A percentile compares a stretch with the other conserved stretches of the same genome.
Conservation (phyloP, 2,888 invertebrate species). For the Dryadula phaetusa region DNA sequence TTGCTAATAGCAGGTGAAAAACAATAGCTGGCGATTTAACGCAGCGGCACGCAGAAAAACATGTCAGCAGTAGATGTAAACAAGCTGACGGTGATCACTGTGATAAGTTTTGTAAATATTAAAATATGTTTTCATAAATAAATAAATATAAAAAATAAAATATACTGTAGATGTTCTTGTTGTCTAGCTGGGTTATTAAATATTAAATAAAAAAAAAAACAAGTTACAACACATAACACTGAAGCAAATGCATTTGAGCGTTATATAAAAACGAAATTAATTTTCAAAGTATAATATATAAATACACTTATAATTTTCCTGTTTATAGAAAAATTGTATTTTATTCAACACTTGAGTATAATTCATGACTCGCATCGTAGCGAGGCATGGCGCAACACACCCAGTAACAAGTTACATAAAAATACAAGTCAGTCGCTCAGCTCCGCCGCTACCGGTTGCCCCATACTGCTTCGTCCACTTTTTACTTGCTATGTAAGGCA, state of each 20-base stretch:
- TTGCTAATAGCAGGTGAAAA: not conserved
- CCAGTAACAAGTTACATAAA: conserved; percentile 73
- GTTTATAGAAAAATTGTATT: conserved; percentile 19
- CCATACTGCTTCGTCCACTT: conserved; percentile 57
- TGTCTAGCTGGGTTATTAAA: too few species aligned
- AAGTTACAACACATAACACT: not conserved
- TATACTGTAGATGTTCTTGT: too few species aligned
- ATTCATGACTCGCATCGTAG: conserved; percentile 35
- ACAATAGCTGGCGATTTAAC: not conserved
- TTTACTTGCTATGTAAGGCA: conserved; percentile 48
- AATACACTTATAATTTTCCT: not conserved
- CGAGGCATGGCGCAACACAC: conserved; percentile 58
- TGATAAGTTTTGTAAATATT: too few species aligned
- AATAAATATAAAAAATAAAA: too few species aligned
- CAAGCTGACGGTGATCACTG: too few species aligned
- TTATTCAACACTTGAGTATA: conserved; percentile 17
- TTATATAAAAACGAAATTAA: not conserved
- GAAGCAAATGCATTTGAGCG: not conserved
- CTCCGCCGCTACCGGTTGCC: conserved; percentile 66
- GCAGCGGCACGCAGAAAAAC: too few species aligned
- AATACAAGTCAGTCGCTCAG: conserved; percentile 62
- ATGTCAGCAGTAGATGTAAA: too few species aligned
- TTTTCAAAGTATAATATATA: not conserved
- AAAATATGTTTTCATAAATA: too few species aligned
- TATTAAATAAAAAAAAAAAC: too few species aligned